Percentiles rank a stretch among this genome's conserved stretches.
Evolutionary conservation across 2,888 invertebrate species (phyloP).

Genomic region (Drosophila recens): DNA sequence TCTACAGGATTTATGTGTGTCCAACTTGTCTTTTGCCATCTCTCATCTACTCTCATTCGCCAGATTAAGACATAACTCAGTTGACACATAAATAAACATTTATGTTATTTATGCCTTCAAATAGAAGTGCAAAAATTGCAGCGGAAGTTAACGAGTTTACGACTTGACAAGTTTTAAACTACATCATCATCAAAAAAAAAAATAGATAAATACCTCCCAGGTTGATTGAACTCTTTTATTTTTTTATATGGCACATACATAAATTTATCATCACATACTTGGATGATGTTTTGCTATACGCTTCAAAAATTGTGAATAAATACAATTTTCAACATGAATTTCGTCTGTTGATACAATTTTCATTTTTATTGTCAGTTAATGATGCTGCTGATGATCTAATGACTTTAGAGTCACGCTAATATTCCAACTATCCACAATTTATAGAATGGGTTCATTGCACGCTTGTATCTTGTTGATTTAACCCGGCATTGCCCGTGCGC

Average conservation of each 20-base stretch:
- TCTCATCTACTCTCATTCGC: neutral
- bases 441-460: slow-evolving; percentile 67
- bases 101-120: slow-evolving; percentile 27
- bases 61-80: slow-evolving; percentile 68
- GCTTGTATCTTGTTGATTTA: slow-evolving; percentile 13
- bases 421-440: slow-evolving; percentile 23
- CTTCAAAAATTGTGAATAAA: slow-evolving; percentile 77
- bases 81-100: slow-evolving; percentile 36
- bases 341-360: slow-evolving; percentile 47
- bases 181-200: neutral
- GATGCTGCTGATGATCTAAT: slow-evolving; percentile 79
- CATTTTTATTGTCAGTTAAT: slow-evolving; percentile 61
- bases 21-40: neutral
- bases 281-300: slow-evolving; percentile 63
- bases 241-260: neutral
- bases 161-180: slow-evolving; percentile 6
- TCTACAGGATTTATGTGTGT: slow-evolving; percentile 46
- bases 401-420: slow-evolving; percentile 66
- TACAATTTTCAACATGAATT: slow-evolving; percentile 57
- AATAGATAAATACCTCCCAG: slow-evolving; percentile 14
- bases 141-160: slow-evolving; percentile 31
- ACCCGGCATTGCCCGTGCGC: slow-evolving; percentile 1
- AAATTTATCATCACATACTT: slow-evolving; percentile 6
- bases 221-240: slow-evolving; percentile 72
- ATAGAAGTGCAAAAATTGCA: slow-evolving; percentile 14